Base-by-base conservation (phyloP, 2,113 vertebrate genomes). In the Callospermophilus lateralis region DNA sequence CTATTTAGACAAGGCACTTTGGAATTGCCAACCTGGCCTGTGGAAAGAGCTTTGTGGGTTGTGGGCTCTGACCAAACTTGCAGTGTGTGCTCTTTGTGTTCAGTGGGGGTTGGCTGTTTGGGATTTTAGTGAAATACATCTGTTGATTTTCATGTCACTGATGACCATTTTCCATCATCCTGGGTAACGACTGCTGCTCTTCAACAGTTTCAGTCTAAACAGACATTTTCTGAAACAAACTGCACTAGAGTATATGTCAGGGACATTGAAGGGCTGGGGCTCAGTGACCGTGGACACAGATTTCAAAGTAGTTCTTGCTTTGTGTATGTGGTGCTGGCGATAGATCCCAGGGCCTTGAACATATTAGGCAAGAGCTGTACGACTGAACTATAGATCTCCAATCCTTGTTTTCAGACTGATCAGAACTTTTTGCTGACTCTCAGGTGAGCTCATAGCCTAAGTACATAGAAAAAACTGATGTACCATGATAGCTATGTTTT, bases 31-130 rank as follows among this genome's bases (percentile, higher is more conserved):
- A 63, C 79, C 3, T 48, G 93, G 90, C 65, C n/a, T 34, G 53
- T n/a, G 94, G 45, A 77, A 85, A n/a, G 84, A 84, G 53, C 58
- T 63, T 55, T 78, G 61, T 48, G 89, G 95, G 90, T 61, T 89
- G 83, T 86, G 94, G 95, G 84, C 95, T 92, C 93, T 42, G 96
- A 97, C 93, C 97, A 96, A 68, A 92, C n/a, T n/a, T 8, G 16
- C n/a, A 20, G 10, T 67, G 78, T 0, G 1, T 11, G 5, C 15
- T 2, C 34, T 79, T 34, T 61, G 88, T 39, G 80, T 80, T 39
- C 70, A 73, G 0, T 17, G 17, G 68, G 26, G 85, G 28, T 51
- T 61, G 84, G 80, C 48, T 39, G 20, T 37, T 22, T 15, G 87
- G 76, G 45, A 48, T 42, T 45, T 13, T 58, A 32, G 30, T 16